Conservation (phyloP, 2,888 invertebrate genomes). For the Leptinotarsa rubiginosa region DNA sequence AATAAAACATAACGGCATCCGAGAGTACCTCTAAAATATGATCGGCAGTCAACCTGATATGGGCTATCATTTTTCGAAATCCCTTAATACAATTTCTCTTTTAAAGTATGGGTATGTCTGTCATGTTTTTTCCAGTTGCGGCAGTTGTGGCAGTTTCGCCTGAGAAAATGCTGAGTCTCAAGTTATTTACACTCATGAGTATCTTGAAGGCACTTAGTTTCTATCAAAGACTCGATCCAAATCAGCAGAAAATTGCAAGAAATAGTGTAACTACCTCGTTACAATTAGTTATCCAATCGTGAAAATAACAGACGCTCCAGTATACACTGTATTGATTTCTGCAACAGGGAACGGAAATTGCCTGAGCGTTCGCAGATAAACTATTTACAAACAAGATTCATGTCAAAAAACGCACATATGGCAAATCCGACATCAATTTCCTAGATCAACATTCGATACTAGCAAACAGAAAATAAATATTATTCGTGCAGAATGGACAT, state of each 20-base stretch:
- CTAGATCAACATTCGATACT: constrained; percentile 29
- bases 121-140: too few relatives aligned
- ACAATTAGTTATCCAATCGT: background rate
- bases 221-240: background rate
- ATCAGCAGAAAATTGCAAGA: background rate
- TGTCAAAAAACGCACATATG: constrained; percentile 40
- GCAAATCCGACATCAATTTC: constrained; percentile 32
- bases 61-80: too few relatives aligned
- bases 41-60: too few relatives aligned
- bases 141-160: too few relatives aligned
- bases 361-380: constrained; percentile 52
- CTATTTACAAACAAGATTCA: constrained; percentile 54
- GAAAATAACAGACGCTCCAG: constrained; percentile 4
- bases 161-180: too few relatives aligned
- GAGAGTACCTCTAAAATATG: too few relatives aligned
- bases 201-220: too few relatives aligned
- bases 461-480: constrained; percentile 25
- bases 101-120: too few relatives aligned
- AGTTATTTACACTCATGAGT: too few relatives aligned
- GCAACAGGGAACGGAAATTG: constrained; percentile 42
- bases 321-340: constrained; percentile 4
- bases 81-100: too few relatives aligned
- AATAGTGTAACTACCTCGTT: background rate
- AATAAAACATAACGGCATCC: too few relatives aligned
- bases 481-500: constrained; percentile 10